Evolutionary conservation across 1,140 invertebrate species (phyloP), one percentile per base, ranked within the genome.

Genomic region (Tribolium castaneum): DNA sequence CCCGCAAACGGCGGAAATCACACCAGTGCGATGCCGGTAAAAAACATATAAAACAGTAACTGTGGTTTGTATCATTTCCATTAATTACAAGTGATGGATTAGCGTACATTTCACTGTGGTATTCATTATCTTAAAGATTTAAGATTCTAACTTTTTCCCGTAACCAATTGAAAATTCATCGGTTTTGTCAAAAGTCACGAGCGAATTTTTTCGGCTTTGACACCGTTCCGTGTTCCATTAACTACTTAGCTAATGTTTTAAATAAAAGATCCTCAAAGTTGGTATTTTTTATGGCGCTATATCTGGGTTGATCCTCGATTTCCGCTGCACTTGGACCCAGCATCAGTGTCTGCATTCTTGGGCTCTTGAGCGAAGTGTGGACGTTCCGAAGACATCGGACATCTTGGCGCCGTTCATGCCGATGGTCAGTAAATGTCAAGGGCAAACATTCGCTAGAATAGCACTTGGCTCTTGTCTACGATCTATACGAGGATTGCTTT

Each of bases 371-470:
- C 49, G 49, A 66, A 59, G 54, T 66, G 74, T 66, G 74, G 52
- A 62, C 49, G 74, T 76, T 76, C 49, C 52, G 74, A 76, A 76
- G 56, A 76, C 74, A 66, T 76, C 74, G 74, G 74, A 76, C 74
- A 76, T 62, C 54, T 76, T 62, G 74, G 74, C 74, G 74, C 74
- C 74, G 73, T 51, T 66, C 54, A 66, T 62, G 54, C 56, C 74
- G 74, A 66, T 76, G 74, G 74, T 76, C 74, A 76, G 74, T 76
- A 76, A 76, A 76, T 76, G 74, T 76, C 74, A 76, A 76, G 74
- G 74, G 56, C 74, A 76, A 76, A 76, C 74, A 76, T 76, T 76
- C 74, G 74, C 74, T 66, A 76, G 54, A 62, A 76, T 66, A 76
- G 54, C 71, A 73, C 49, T 73, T 35, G 52, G 13, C n/a, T 25